Evolutionary conservation across 2,888 invertebrate genomes (phyloP), one percentile per base, ranked within the genome.

Genomic region (Portevinia maculata): DNA sequence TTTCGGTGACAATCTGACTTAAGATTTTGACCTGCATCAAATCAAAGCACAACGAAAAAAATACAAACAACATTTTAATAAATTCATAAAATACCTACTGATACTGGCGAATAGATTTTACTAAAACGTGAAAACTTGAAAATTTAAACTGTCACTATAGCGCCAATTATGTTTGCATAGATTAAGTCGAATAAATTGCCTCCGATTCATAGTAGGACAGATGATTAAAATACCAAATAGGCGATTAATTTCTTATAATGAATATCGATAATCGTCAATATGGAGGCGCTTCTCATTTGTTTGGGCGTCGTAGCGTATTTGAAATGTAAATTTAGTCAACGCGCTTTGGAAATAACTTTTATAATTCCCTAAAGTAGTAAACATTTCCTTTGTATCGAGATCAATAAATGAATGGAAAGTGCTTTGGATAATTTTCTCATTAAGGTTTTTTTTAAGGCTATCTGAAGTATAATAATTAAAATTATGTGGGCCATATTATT

Each of bases 151-250:
- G 69, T 46, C 62, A 32, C 24, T 59, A 70, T 70, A 75, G 81
- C 75, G 81, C 81, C 81, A 64, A 65, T 75, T 55, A 74, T 69
- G 69, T 34, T 55, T 17, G 11, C 15, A 24, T 64, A 48, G 37
- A 46, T 32, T 21, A 46, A 30, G 30, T 32, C 30, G 19, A 46
- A 62, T 79, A 30, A 67, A 67, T 41, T 60, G 60, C 46, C 69
- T 24, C 21, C 39, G 39, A 17, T 67, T 60, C 55, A 62, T 34
- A 48, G 57, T 37, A 37, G 60, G 32, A 21, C 44, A 17, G 44
- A 13, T 44, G 48, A 65, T 64, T 65, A 41, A 74, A 74, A 64
- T 74, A 32, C 64, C 30, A 74, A 65, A 74, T 57, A 15, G 57
- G 46, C 73, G 37, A 74, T 74, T 74, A 64, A 37, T 64, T 64